Percentiles rank a stretch among this genome's conserved stretches.
Conservation (phyloP, 2,797 vertebrate species). For the Falco biarmicus region DNA sequence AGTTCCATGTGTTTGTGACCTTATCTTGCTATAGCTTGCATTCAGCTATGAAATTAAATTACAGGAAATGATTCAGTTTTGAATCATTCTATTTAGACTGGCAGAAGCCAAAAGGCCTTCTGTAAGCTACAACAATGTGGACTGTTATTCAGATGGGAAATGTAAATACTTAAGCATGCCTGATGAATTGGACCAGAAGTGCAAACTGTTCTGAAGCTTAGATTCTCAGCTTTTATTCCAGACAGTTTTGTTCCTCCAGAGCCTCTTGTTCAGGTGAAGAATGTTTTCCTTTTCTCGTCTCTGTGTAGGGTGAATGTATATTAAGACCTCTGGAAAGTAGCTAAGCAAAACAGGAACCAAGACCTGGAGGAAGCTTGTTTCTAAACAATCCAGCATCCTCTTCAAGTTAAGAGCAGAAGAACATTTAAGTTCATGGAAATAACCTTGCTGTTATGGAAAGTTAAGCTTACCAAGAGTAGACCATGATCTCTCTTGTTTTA, state of each 20-base stretch:
- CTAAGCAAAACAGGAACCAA: conserved; percentile 34
- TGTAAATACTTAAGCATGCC: conserved; percentile 53
- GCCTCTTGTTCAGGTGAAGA: conserved; percentile 58
- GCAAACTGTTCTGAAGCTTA: conserved; percentile 14
- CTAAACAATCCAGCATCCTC: conserved; percentile 55
- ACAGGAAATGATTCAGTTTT: conserved; percentile 76
- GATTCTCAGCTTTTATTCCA: conserved; percentile 24
- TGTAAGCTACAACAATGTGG: conserved; percentile 59
- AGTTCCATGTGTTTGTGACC: conserved; percentile 59
- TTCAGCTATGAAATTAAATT: conserved; percentile 76
- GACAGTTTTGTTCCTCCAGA: conserved; percentile 47
- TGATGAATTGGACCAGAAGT: conserved; percentile 48
- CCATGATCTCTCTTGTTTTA: conserved; percentile 63
- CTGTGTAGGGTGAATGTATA: neutral
- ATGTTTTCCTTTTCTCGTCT: conserved; percentile 58
- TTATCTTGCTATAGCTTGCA: conserved; percentile 69
- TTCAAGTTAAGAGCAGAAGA: conserved; percentile 56
- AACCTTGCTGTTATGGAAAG: conserved; percentile 32
- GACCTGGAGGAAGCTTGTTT: conserved; percentile 57
- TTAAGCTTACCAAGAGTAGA: conserved; percentile 39
- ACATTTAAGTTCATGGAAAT: conserved; percentile 20
- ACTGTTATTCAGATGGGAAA: conserved; percentile 59
- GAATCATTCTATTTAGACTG: conserved; percentile 71
- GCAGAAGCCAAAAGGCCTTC: conserved; percentile 67
- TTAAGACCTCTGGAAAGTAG: conserved; percentile 15